Percentiles rank a stretch among this genome's conserved stretches.
phyloP scores from a whole-genome alignment of 2,797 vertebrate species.

The Nyctibius grandis region DNA sequence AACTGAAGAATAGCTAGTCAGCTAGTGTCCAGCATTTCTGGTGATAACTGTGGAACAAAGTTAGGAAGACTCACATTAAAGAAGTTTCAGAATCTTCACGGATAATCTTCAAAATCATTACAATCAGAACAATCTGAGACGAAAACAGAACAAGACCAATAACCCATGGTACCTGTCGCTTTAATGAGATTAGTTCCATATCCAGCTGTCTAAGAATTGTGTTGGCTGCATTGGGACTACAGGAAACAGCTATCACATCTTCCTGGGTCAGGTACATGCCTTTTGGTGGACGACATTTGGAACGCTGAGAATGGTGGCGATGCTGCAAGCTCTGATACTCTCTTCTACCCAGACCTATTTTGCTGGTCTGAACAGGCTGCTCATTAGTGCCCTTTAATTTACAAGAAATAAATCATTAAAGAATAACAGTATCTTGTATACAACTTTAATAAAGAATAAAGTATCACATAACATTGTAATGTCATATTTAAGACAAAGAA shows the following conservation, averaged over 20 bases:
- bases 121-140: constrained; percentile 44
- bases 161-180: constrained; percentile 88
- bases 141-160: constrained; percentile 34
- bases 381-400: constrained; percentile 80
- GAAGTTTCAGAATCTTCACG: constrained; percentile 42
- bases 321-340: constrained; percentile 95
- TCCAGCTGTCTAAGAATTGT: constrained; percentile 94
- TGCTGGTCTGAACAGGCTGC: constrained; percentile 80
- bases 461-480: not conserved
- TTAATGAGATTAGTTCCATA: constrained; percentile 96
- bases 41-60: constrained; percentile 38
- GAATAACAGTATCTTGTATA: constrained; percentile 2
- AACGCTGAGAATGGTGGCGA: constrained; percentile 92
- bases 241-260: constrained; percentile 94
- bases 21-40: not conserved
- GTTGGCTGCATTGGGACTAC: constrained; percentile 91
- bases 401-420: constrained; percentile 58
- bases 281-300: constrained; percentile 94
- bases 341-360: constrained; percentile 88
- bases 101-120: constrained; percentile 46
- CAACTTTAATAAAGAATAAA: not conserved
- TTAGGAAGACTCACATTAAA: constrained; percentile 27
- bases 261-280: constrained; percentile 98
- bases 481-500: not conserved
- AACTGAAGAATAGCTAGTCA: not conserved